These are phyloP conservation scores for Camelus dromedarius DNA, from an alignment of 2,113 vertebrate species.

Conservation along the genomic window DNA sequence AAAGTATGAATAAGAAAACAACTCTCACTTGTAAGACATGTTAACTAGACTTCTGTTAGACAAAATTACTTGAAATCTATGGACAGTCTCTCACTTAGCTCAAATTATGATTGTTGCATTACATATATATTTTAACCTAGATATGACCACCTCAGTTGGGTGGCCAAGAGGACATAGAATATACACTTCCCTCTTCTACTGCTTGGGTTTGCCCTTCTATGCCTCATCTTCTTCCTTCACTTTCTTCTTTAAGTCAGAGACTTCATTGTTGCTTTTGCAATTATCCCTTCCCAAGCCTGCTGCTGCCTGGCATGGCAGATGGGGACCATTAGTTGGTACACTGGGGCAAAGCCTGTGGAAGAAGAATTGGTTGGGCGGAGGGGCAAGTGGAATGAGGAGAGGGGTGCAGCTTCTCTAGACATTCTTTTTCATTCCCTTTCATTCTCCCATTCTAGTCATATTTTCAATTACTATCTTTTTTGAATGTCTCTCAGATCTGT, in stretches of 20 bases:
- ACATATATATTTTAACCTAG: not conserved
- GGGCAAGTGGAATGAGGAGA: not conserved
- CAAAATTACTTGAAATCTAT: conserved; percentile 43
- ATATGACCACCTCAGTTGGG: not conserved
- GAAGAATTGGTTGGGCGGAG: not conserved
- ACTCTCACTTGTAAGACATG: not conserved
- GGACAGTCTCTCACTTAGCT: not conserved
- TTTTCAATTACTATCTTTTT: not conserved
- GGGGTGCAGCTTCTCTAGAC: not conserved
- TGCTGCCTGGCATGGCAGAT: not conserved
- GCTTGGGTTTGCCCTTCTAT: not conserved
- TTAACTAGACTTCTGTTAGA: not conserved
- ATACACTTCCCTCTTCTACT: not conserved
- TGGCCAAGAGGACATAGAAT: not conserved
- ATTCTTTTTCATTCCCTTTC: not conserved
- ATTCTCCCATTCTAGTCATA: not conserved
- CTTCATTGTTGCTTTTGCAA: not conserved
- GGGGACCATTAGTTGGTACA: not conserved
- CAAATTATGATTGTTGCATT: not conserved
- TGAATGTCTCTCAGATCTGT: not conserved
- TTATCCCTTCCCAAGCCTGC: not conserved
- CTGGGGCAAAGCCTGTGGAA: not conserved
- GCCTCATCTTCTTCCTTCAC: not conserved
- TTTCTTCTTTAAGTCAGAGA: conserved; percentile 22
- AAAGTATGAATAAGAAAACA: not conserved